Evolutionary conservation across 2,888 invertebrate genomes (phyloP).

Genomic region (Dorcus hopei): DNA sequence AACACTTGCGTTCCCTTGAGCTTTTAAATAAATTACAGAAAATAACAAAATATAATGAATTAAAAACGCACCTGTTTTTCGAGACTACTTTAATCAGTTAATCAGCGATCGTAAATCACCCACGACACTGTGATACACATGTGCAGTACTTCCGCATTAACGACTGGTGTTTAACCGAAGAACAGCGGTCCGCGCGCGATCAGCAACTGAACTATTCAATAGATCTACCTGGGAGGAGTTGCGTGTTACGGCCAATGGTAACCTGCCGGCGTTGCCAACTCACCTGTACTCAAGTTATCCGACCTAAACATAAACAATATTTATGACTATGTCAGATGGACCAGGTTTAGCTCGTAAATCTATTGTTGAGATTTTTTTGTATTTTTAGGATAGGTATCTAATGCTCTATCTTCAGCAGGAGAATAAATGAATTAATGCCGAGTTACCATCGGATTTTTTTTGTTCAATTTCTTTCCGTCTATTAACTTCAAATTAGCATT

Average conservation of each 20-base stretch:
- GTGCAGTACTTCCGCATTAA: constrained; percentile 2
- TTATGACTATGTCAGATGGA: constrained; percentile 50
- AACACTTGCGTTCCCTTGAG: not conserved
- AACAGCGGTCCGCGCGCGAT: constrained; percentile 38
- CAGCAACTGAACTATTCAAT: constrained; percentile 38
- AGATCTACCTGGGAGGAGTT: constrained; percentile 44
- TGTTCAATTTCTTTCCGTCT: no score
- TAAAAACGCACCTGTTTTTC: constrained; percentile 1
- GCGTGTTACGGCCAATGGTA: constrained; percentile 38
- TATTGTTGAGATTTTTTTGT: constrained; percentile 41
- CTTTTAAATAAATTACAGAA: no score
- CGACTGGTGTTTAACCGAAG: not conserved
- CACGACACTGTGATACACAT: not conserved
- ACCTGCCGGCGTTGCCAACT: constrained; percentile 46
- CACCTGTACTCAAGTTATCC: constrained; percentile 30
- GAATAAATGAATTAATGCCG: constrained; percentile 29
- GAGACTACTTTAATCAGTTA: not conserved
- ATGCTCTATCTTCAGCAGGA: constrained; percentile 20
- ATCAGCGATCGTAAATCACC: not conserved
- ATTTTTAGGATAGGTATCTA: constrained; percentile 21
- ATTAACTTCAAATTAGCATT: no score
- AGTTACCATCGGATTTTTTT: not conserved
- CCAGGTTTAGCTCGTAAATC: constrained; percentile 50
- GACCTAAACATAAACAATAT: constrained; percentile 50
- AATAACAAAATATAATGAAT: not conserved